Percentiles rank a stretch among this genome's conserved stretches.
These are phyloP conservation scores for Agonopterix subpropinquella DNA, from an alignment of 2,888 invertebrate species.

Conservation along the genomic window DNA sequence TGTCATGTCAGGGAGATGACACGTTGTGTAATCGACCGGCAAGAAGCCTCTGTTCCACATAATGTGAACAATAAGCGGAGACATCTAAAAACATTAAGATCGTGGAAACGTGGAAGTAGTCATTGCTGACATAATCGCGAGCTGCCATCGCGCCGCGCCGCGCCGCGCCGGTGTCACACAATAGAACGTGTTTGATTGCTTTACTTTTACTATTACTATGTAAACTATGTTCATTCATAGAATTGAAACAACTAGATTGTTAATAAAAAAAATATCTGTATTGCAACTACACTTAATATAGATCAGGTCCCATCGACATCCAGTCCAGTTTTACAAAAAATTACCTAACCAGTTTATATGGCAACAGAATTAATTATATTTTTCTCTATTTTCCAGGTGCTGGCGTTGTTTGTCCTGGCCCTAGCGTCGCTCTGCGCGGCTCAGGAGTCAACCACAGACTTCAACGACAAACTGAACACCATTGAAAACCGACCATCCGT, in stretches of 20 bases:
- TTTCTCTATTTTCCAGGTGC: slow-evolving; percentile 43
- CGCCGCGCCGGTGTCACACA: slow-evolving; percentile 1
- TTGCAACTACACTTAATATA: too few species aligned
- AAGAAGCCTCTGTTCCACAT: slow-evolving; percentile 52
- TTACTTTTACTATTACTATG: neutral
- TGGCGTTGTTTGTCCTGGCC: slow-evolving; percentile 39
- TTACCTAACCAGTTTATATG: neutral
- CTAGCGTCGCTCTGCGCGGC: slow-evolving; percentile 37
- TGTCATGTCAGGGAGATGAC: slow-evolving; percentile 17
- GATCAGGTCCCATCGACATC: too few species aligned
- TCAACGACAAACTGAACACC: slow-evolving; percentile 56
- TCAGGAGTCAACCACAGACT: slow-evolving; percentile 43
- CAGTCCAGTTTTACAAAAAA: too few species aligned
- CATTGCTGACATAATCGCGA: slow-evolving; percentile 23
- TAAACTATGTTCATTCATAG: neutral
- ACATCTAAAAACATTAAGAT: slow-evolving; percentile 41
- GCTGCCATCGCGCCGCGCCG: slow-evolving; percentile 10
- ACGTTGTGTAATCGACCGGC: slow-evolving; percentile 40
- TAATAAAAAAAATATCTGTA: too few species aligned
- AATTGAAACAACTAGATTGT: too few species aligned
- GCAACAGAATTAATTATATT: slow-evolving; percentile 5
- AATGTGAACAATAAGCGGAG: slow-evolving; percentile 38
- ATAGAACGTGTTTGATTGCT: neutral
- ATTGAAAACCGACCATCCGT: slow-evolving; percentile 71
- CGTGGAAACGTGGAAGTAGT: slow-evolving; percentile 49